Conservation (phyloP, 2,888 invertebrate species). For the Rhagonycha fulva region DNA sequence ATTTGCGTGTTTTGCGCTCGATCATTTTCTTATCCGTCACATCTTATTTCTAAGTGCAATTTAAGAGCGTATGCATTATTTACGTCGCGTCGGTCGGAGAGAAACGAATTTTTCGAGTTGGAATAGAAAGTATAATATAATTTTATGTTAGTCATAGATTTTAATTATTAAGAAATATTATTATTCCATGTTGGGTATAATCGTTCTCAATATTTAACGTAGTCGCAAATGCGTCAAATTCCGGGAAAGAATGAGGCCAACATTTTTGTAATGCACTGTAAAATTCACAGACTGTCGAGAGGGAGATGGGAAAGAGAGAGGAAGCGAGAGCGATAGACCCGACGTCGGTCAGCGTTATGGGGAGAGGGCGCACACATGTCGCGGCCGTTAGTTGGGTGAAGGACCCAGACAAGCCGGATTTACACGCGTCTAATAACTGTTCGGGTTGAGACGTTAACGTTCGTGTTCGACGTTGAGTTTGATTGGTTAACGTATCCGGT, state of each 20-base stretch:
- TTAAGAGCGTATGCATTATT: background rate
- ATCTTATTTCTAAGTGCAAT: background rate
- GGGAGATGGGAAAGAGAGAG: background rate
- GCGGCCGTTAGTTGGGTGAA: slow-evolving; percentile 58
- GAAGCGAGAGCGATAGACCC: slow-evolving; percentile 27
- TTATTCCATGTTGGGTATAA: background rate
- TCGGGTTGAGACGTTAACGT: slow-evolving; percentile 30
- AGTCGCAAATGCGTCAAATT: slow-evolving; percentile 24
- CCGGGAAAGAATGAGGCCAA: slow-evolving; percentile 33
- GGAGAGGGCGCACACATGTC: slow-evolving; percentile 40
- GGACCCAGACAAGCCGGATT: slow-evolving; percentile 57
- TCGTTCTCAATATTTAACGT: background rate
- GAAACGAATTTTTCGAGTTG: background rate
- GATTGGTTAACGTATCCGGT: slow-evolving; percentile 20
- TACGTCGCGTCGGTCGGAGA: background rate
- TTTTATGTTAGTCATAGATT: background rate
- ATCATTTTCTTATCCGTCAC: background rate
- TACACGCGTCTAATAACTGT: slow-evolving; percentile 45
- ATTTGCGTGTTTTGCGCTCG: background rate
- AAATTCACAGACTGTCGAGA: slow-evolving; percentile 28
- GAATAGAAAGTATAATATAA: background rate
- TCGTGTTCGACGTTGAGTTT: slow-evolving; percentile 31
- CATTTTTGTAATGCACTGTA: slow-evolving; percentile 45
- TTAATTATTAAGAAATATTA: background rate
- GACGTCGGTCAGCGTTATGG: slow-evolving; percentile 30